phyloP scores from a whole-genome alignment of 2,888 invertebrate species.

The Dicyrtomina minuta region DNA sequence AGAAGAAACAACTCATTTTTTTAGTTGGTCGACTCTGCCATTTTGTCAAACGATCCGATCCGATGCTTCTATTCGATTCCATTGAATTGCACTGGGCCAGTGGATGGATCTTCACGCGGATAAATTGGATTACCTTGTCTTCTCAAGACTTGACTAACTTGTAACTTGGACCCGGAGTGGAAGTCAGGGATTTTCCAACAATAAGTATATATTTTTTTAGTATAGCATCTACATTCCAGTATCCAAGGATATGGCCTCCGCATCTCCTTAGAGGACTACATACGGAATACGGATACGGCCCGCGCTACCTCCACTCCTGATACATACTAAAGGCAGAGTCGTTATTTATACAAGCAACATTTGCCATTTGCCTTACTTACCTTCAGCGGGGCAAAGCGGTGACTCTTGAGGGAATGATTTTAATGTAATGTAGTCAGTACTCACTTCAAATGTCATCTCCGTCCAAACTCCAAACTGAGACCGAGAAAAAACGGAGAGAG shows the following conservation, averaged over 20 bases:
- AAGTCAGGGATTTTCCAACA: too few species aligned
- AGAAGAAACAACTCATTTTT: conserved; percentile 22
- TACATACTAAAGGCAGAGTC: too few species aligned
- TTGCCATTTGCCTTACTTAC: background rate
- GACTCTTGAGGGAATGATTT: conserved; percentile 9
- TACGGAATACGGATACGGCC: too few species aligned
- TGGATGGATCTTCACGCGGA: conserved; percentile 13
- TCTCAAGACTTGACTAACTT: conserved; percentile 9
- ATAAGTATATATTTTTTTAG: too few species aligned
- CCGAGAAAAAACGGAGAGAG: too few species aligned
- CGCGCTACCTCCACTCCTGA: too few species aligned
- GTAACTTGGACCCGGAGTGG: background rate
- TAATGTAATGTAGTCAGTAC: conserved; percentile 16
- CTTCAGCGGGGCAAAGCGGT: background rate
- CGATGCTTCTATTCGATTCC: conserved; percentile 9
- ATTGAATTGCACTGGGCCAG: conserved; percentile 16
- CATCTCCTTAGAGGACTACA: too few species aligned
- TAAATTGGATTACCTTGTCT: conserved; percentile 24
- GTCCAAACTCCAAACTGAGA: background rate
- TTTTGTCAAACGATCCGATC: conserved; percentile 18
- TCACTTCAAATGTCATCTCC: conserved; percentile 4
- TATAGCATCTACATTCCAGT: too few species aligned
- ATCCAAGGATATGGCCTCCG: too few species aligned
- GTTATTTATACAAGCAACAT: too few species aligned
- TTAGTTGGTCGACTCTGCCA: conserved; percentile 21